phyloP scores from a whole-genome alignment of 2,888 invertebrate species.

The Cerceris ruficornis region DNA sequence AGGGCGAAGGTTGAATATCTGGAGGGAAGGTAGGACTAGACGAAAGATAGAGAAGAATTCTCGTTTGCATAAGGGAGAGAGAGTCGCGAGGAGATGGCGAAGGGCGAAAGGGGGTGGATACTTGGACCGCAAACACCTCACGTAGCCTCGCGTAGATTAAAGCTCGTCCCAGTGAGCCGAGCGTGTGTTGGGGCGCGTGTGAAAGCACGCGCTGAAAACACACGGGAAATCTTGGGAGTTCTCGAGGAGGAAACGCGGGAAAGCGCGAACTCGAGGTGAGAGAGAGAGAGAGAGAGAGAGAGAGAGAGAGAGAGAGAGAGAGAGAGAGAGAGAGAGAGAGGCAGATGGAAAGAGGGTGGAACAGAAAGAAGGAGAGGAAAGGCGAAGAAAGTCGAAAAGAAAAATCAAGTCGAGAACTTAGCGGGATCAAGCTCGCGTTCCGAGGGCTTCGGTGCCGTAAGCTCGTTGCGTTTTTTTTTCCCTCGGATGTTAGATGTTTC shows the following conservation, averaged over 20 bases:
- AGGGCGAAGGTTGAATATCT: background rate
- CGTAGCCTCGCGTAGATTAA: constrained; percentile 76
- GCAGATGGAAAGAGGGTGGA: constrained; percentile 12
- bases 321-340: no score
- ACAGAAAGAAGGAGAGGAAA: background rate
- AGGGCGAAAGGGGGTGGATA: constrained; percentile 21
- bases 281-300: constrained; percentile 8
- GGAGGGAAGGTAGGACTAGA: constrained; percentile 23
- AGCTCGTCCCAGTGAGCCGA: constrained; percentile 56
- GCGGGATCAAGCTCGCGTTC: constrained; percentile 67
- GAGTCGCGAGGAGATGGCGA: constrained; percentile 15
- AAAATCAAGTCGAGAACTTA: constrained; percentile 62
- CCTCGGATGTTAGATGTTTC: background rate
- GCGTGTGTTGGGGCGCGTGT: constrained; percentile 26
- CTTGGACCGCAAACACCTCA: constrained; percentile 75
- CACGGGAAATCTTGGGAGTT: constrained; percentile 75
- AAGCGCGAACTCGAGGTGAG: constrained; percentile 16
- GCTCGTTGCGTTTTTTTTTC: constrained; percentile 60
- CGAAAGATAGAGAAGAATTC: background rate
- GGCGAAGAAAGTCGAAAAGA: constrained; percentile 12
- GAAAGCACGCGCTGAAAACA: constrained; percentile 66
- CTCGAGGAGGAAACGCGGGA: constrained; percentile 22
- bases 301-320: constrained; percentile 31
- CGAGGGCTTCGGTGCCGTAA: constrained; percentile 42
- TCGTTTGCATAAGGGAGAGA: constrained; percentile 67